Percentiles rank a stretch among this genome's conserved stretches.
Evolutionary conservation across 2,113 vertebrate genomes (phyloP).

Genomic region (Chaetura pelagica): DNA sequence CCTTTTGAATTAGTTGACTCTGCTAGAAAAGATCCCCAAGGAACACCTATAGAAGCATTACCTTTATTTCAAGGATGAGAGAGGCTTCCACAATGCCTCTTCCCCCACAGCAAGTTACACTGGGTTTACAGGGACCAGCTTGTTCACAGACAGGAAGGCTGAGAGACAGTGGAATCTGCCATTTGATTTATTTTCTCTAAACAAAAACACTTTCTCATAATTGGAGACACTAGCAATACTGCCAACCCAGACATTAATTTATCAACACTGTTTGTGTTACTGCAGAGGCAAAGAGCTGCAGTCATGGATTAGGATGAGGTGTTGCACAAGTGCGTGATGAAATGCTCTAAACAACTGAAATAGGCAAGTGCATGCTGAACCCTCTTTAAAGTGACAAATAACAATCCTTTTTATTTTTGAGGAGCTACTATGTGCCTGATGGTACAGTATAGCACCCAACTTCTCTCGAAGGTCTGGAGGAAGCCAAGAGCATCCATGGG

Average conservation of each 20-base stretch:
- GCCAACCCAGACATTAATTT: slow-evolving; percentile 22
- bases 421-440: not conserved
- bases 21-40: not conserved
- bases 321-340: not conserved
- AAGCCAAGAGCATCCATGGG: not conserved
- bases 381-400: not conserved
- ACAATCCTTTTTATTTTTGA: not conserved
- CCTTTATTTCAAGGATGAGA: not conserved
- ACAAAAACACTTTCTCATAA: slow-evolving; percentile 29
- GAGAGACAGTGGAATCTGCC: slow-evolving; percentile 25
- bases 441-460: not conserved
- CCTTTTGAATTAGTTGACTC: not conserved
- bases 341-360: not conserved
- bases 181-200: slow-evolving; percentile 22
- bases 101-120: not conserved
- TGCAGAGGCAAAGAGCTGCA: not conserved
- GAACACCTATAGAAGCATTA: not conserved
- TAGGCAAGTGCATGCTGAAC: not conserved
- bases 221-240: not conserved
- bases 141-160: slow-evolving; percentile 10
- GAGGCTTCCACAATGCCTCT: not conserved
- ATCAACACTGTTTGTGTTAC: slow-evolving; percentile 41
- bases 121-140: not conserved
- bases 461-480: not conserved
- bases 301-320: not conserved